A percentile compares a stretch with the other conserved stretches of the same genome.
Conservation (phyloP, 2,888 invertebrate genomes). For the Ypsolopha sequella region DNA sequence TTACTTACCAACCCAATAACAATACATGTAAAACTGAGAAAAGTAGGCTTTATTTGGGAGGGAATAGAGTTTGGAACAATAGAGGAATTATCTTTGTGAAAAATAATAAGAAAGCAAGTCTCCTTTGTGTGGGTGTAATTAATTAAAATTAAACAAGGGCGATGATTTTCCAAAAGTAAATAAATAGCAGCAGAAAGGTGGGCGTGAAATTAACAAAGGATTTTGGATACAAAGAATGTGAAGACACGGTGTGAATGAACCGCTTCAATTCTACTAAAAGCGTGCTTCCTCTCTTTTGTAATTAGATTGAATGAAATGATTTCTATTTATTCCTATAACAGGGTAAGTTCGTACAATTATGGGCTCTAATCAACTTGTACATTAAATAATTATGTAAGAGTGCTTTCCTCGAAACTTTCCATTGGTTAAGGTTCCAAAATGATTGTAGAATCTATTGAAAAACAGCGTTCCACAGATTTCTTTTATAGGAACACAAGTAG, state of each 20-base stretch:
- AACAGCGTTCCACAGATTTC: too few species aligned
- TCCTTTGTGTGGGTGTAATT: conserved; percentile 42
- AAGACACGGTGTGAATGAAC: conserved; percentile 4
- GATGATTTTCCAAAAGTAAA: conserved; percentile 48
- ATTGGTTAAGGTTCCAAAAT: too few species aligned
- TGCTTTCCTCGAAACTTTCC: too few species aligned
- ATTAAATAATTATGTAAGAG: too few species aligned
- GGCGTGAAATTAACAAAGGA: conserved; percentile 11
- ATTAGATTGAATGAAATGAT: conserved; percentile 27
- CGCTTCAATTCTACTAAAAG: conserved; percentile 3
- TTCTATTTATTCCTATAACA: conserved; percentile 7
- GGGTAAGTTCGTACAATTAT: neutral
- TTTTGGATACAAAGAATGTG: neutral
- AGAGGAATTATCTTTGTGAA: neutral
- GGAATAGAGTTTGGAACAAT: too few species aligned
- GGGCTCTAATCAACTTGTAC: neutral
- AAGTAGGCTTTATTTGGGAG: neutral
- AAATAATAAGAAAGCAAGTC: neutral
- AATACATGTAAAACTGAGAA: neutral
- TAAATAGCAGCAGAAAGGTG: conserved; percentile 7
- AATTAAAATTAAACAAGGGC: conserved; percentile 66
- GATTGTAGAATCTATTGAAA: too few species aligned
- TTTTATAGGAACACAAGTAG: too few species aligned
- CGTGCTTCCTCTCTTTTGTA: conserved; percentile 37
- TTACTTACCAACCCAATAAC: neutral